A percentile compares a stretch with the other conserved stretches of the same genome.
These are phyloP conservation scores for Heliconius hermathena DNA, from an alignment of 1,140 invertebrate genomes.

Conservation along the genomic window DNA sequence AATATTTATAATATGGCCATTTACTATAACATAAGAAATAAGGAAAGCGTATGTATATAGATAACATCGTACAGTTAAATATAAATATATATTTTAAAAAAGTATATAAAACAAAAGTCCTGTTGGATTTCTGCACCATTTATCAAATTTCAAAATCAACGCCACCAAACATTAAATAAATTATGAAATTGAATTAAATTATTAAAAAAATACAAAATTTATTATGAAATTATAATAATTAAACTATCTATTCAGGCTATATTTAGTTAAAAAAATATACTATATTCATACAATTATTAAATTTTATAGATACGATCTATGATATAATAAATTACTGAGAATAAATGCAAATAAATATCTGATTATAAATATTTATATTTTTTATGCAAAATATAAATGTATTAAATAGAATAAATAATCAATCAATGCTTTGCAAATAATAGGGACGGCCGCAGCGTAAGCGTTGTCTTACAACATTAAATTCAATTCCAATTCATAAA, in stretches of 20 bases:
- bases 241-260: neutral
- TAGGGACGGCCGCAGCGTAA: conserved; percentile 22
- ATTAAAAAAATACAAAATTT: neutral
- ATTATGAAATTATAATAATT: neutral
- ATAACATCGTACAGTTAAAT: neutral
- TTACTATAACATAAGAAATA: neutral
- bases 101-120: neutral
- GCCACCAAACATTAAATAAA: neutral
- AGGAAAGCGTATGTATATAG: neutral
- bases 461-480: conserved; percentile 22
- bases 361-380: neutral
- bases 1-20: neutral
- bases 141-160: too few relatives aligned
- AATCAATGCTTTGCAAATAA: conserved; percentile 25
- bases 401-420: neutral
- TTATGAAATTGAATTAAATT: neutral
- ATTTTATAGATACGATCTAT: neutral
- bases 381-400: neutral
- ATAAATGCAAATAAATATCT: conserved; percentile 13
- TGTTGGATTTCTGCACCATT: neutral
- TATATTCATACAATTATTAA: neutral
- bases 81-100: too few relatives aligned
- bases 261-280: neutral
- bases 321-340: neutral
- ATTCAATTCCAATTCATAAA: conserved; percentile 25